Percentiles rank a stretch among this genome's conserved stretches.
Evolutionary conservation across 2,888 invertebrate genomes (phyloP).

Genomic region (Apamea epomidion): DNA sequence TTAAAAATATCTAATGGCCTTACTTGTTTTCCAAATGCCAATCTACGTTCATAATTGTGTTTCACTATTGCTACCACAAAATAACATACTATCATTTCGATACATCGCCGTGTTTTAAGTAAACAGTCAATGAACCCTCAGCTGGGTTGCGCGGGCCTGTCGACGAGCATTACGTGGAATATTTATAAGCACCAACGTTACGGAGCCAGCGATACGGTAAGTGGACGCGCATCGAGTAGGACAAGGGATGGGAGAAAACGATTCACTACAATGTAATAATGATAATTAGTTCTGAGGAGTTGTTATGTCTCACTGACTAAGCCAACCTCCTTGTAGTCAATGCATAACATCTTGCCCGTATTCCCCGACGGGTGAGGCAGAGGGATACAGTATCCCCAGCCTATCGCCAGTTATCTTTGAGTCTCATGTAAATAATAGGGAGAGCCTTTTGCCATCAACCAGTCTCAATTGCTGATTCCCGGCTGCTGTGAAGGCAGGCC

Average conservation of each 20-base stretch:
- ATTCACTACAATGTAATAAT: not conserved
- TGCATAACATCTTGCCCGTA: no score
- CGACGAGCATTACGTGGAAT: slow-evolving; percentile 64
- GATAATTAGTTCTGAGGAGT: no score
- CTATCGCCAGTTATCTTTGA: no score
- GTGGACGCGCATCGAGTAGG: slow-evolving; percentile 31
- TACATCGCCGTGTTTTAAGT: not conserved
- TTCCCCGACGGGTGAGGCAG: no score
- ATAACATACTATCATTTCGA: not conserved
- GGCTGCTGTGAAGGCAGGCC: no score
- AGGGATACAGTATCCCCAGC: no score
- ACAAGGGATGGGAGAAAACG: slow-evolving; percentile 6
- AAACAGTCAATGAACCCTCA: slow-evolving; percentile 25
- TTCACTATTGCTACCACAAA: not conserved
- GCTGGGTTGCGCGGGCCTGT: slow-evolving; percentile 35
- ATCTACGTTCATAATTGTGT: not conserved
- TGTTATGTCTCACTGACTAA: no score
- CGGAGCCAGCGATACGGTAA: slow-evolving; percentile 51
- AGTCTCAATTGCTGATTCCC: no score
- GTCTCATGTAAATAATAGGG: no score
- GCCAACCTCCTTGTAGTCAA: no score
- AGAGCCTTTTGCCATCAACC: no score
- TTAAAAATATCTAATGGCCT: no score
- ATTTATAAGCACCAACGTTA: slow-evolving; percentile 65
- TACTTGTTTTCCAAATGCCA: not conserved